Evolutionary conservation across 2,888 invertebrate species (phyloP).

Genomic region (Thecophora atra): DNA sequence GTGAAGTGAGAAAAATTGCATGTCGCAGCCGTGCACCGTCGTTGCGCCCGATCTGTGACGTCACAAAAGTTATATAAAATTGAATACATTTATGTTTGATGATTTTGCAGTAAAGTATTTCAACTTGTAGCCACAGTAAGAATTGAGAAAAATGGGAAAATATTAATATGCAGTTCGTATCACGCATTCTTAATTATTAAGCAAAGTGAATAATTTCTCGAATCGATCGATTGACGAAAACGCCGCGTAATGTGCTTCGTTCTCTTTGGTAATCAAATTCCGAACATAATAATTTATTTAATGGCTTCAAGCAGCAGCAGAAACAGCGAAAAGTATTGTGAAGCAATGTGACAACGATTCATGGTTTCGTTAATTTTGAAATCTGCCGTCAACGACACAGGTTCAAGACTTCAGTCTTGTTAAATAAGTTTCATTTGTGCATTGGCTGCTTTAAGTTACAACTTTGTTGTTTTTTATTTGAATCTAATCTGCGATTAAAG

Average conservation of each 20-base stretch:
- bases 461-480: background rate
- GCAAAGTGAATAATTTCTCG: constrained; percentile 7
- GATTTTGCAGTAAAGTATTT: background rate
- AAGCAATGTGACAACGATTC: background rate
- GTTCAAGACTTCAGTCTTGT: constrained; percentile 5
- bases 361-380: background rate
- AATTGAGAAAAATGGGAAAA: background rate
- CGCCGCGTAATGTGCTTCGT: no score
- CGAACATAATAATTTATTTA: background rate
- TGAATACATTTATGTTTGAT: background rate
- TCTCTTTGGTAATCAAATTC: no score
- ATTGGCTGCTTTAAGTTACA: background rate
- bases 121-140: background rate
- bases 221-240: constrained; percentile 2
- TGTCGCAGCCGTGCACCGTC: background rate
- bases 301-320: background rate
- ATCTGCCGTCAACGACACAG: background rate
- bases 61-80: background rate
- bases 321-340: background rate
- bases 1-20: background rate
- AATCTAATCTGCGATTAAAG: background rate
- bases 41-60: background rate
- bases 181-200: constrained; percentile 3
- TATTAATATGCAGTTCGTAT: constrained; percentile 26
- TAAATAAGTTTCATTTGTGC: background rate